Evolutionary conservation across 2,113 vertebrate genomes (phyloP).

Genomic region (Rhizomys pruinosus): DNA sequence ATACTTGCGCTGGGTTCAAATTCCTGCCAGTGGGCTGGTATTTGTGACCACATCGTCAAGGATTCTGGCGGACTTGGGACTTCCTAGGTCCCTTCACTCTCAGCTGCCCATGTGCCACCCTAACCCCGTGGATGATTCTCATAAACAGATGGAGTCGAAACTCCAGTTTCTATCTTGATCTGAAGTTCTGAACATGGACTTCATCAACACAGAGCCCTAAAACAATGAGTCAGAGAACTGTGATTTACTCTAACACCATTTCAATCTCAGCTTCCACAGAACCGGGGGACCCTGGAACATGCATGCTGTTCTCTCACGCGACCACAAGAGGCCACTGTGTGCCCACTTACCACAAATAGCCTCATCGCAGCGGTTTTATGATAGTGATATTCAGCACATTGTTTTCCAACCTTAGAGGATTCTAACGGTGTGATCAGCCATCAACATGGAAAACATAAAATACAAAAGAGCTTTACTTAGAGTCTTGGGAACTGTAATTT

Average conservation of each 20-base stretch:
- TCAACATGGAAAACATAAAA: background rate
- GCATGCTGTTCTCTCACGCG: background rate
- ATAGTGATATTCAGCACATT: background rate
- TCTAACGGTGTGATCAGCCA: background rate
- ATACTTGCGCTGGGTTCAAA: background rate
- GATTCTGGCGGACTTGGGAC: background rate
- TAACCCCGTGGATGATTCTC: too few relatives aligned
- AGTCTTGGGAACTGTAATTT: background rate
- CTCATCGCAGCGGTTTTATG: background rate
- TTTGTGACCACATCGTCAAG: background rate
- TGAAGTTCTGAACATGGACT: background rate
- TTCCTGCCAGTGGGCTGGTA: too few relatives aligned
- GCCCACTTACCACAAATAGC: background rate
- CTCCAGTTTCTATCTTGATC: background rate
- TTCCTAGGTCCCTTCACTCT: background rate
- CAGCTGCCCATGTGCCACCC: too few relatives aligned
- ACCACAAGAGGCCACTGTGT: slow-evolving; percentile 24
- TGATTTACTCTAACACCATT: background rate
- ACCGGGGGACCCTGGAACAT: background rate
- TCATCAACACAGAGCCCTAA: background rate
- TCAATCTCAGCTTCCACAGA: background rate
- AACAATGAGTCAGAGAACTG: background rate
- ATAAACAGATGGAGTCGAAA: background rate
- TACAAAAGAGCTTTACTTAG: background rate
- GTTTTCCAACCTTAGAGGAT: background rate